These are phyloP conservation scores for Tenrec ecaudatus DNA, from an alignment of 2,113 vertebrate genomes.

Conservation along the genomic window DNA sequence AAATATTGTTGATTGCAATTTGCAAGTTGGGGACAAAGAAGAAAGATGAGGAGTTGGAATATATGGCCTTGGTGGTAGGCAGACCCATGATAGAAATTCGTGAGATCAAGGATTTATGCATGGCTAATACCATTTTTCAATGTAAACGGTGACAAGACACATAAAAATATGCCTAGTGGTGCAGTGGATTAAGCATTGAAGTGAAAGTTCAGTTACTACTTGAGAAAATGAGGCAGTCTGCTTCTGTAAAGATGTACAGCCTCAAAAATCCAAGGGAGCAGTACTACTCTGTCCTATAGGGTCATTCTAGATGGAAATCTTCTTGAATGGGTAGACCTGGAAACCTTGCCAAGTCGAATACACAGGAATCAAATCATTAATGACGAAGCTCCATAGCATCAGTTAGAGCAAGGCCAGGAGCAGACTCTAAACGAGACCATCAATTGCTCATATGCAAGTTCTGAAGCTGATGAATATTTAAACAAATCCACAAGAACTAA, in stretches of 20 bases:
- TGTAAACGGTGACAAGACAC: not conserved
- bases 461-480: not conserved
- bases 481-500: not conserved
- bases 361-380: not conserved
- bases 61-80: not conserved
- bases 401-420: not conserved
- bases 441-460: not conserved
- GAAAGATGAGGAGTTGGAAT: not conserved
- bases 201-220: no score
- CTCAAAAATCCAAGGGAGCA: no score
- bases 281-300: no score
- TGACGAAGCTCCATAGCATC: no score
- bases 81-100: not conserved
- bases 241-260: no score
- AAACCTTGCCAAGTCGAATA: not conserved
- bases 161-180: not conserved
- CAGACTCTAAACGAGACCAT: not conserved
- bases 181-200: no score
- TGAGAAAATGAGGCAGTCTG: no score
- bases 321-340: no score
- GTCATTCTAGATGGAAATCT: no score
- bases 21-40: not conserved
- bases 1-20: not conserved
- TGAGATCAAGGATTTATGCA: not conserved
- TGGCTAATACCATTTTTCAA: not conserved